Evolutionary conservation across 2,113 vertebrate species (phyloP), one percentile per base, ranked within the genome.

Genomic region (Callipepla squamata): DNA sequence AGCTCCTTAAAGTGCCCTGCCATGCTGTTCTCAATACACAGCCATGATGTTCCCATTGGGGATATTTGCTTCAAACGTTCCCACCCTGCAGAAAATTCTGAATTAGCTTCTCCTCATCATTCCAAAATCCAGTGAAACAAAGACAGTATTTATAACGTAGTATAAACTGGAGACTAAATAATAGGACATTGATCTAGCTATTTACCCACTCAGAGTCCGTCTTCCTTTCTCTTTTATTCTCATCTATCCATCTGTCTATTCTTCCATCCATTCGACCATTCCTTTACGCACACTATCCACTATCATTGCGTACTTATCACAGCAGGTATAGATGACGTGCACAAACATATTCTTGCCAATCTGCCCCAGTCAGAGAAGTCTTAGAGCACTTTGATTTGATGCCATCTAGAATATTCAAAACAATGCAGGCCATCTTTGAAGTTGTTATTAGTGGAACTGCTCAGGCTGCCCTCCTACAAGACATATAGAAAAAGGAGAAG

Each of bases 51-150:
- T 74, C 69, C 70, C 91, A 17, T 11, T 23, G 89, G 87, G 91
- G 42, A 75, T 94, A 67, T 86, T 93, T 70, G 12, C 32, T 78
- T 34, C 59, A 77, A 84, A 63, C 2, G 0, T 83, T 92, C 69
- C 69, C 13, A 9, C 65, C 74, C 85, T 85, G 57, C 42, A 6
- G 62, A 86, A 89, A 68, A 68, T 53, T 55, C 55, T 48, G 61
- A 81, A 44, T 82, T 89, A 79, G 45, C 34, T 63, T 70, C 61
- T 65, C 57, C 34, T 83, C 68, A 9, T 7, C 65, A 42, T 90
- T 80, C 83, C 89, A 92, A 90, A 80, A 80, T 16, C 34, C 80
- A 50, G 32, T 42, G 79, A 55, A 89, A 92, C 73, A 90, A 84
- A 93, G 47, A 48, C 75, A 63, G 70, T 84, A 34, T 78, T 95